A percentile compares a stretch with the other conserved stretches of the same genome.
Evolutionary conservation across 1,140 invertebrate species (phyloP).

Genomic region (Phenacoccus solenopsis): DNA sequence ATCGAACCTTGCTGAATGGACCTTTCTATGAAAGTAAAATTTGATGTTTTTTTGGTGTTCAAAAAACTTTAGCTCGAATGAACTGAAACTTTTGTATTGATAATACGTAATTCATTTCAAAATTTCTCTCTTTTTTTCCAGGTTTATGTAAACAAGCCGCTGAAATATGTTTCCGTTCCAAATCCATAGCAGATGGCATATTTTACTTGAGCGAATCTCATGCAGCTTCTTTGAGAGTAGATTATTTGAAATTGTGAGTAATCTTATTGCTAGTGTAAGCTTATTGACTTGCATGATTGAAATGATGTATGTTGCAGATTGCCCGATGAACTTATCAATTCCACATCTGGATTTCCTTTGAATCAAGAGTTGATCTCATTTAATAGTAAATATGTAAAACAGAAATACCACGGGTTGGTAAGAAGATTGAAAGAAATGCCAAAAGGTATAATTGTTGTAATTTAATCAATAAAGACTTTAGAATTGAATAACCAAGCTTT

Average conservation of each 20-base stretch:
- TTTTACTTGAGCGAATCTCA: conserved; percentile 5
- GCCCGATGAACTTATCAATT: too few relatives aligned
- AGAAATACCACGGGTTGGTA: neutral
- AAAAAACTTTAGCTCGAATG: neutral
- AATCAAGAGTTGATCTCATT: too few relatives aligned
- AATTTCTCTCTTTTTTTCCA: neutral
- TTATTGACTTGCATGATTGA: too few relatives aligned
- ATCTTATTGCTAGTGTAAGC: too few relatives aligned
- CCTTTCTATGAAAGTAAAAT: neutral
- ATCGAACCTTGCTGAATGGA: neutral
- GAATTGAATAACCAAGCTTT: neutral
- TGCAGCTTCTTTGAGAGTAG: neutral
- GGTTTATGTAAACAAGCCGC: neutral
- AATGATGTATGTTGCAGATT: neutral
- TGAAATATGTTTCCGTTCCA: neutral
- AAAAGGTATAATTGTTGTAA: neutral
- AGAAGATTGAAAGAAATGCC: neutral
- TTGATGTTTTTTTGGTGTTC: neutral
- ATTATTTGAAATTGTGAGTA: neutral
- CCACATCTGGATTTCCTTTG: too few relatives aligned
- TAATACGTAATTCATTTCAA: too few relatives aligned
- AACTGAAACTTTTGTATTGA: too few relatives aligned
- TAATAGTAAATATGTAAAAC: neutral
- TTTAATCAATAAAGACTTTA: neutral
- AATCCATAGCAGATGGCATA: neutral